Conservation (phyloP, 2,113 vertebrate genomes). For the Chaetodon auriga region DNA sequence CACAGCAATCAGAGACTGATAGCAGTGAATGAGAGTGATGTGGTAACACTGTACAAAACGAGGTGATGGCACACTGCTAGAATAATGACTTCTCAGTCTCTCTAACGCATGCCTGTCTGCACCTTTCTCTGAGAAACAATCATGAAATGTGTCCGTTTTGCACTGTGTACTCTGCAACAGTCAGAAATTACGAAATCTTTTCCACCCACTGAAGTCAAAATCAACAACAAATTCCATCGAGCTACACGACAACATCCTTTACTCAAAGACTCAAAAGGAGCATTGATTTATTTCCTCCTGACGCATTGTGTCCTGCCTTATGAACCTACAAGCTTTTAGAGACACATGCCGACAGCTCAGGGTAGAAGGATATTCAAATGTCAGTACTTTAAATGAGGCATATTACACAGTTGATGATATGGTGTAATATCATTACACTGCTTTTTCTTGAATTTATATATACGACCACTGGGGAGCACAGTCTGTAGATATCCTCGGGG, state of each 20-base stretch:
- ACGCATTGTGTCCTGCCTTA: not conserved
- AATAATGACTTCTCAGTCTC: not conserved
- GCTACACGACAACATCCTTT: slow-evolving; percentile 25
- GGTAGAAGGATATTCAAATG: slow-evolving; percentile 26
- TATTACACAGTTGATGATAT: slow-evolving; percentile 40
- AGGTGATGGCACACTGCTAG: not conserved
- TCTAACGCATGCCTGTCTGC: not conserved
- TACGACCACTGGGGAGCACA: slow-evolving; percentile 5
- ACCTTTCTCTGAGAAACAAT: not conserved
- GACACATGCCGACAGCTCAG: not conserved
- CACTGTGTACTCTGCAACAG: not conserved
- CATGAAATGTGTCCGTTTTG: not conserved
- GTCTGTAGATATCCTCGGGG: slow-evolving; percentile 43
- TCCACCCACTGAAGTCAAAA: not conserved
- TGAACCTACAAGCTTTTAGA: not conserved
- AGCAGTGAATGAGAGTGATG: not conserved
- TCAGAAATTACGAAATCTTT: not conserved
- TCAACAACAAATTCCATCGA: slow-evolving; percentile 16
- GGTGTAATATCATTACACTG: slow-evolving; percentile 21
- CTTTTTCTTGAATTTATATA: slow-evolving; percentile 13
- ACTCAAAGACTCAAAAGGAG: slow-evolving; percentile 18
- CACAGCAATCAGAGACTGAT: not conserved
- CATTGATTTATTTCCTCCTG: slow-evolving; percentile 23
- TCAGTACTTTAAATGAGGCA: slow-evolving; percentile 35
- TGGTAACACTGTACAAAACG: not conserved